Evolutionary conservation across 2,888 invertebrate genomes (phyloP).

Genomic region (Metellina segmentata): DNA sequence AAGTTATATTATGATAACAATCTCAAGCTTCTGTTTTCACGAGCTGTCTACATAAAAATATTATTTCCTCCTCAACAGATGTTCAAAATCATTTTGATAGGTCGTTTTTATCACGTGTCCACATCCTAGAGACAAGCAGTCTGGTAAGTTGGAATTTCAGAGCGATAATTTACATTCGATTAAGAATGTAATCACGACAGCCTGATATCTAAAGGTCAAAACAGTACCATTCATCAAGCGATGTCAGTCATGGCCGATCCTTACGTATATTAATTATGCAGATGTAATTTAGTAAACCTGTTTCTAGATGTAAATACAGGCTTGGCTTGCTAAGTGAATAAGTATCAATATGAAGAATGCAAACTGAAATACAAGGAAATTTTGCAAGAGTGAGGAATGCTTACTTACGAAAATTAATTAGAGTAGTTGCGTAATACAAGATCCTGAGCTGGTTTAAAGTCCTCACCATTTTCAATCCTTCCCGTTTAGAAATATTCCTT

Average conservation of each 20-base stretch:
- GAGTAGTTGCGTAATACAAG: too few species aligned
- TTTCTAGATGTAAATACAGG: conserved; percentile 15
- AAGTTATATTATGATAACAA: too few species aligned
- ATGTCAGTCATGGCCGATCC: conserved; percentile 52
- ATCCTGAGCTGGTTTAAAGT: too few species aligned
- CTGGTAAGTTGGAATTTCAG: conserved; percentile 15
- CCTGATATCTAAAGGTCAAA: conserved; percentile 29
- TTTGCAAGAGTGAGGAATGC: too few species aligned
- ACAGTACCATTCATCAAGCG: conserved; percentile 11
- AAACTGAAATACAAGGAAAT: too few species aligned
- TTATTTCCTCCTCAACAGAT: neutral
- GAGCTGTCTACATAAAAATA: neutral
- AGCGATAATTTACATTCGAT: neutral
- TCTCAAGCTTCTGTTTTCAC: too few species aligned
- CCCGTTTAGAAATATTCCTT: too few species aligned
- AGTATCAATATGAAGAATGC: too few species aligned
- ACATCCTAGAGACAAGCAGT: conserved; percentile 17
- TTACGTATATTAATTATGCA: neutral
- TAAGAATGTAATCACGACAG: conserved; percentile 10
- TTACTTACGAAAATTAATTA: too few species aligned
- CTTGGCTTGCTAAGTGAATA: too few species aligned
- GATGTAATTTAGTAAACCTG: conserved; percentile 27
- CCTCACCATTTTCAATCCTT: too few species aligned
- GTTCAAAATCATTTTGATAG: neutral
- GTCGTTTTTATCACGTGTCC: neutral